phyloP scores from a whole-genome alignment of 2,888 invertebrate species.

The Miltochrista miniata region DNA sequence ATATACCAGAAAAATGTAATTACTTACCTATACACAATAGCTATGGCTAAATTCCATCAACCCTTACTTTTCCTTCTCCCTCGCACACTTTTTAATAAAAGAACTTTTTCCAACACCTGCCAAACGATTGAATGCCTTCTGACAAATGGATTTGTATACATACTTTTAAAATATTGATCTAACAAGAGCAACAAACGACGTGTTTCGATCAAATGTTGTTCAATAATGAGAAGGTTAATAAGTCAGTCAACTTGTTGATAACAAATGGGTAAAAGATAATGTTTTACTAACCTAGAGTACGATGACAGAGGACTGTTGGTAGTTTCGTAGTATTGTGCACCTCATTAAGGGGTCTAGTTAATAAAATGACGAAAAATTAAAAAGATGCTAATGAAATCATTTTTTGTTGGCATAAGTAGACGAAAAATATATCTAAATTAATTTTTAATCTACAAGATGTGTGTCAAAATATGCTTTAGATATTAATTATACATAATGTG shows the following conservation, averaged over 20 bases:
- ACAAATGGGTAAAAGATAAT: slow-evolving; percentile 8
- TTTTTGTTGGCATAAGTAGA: no score
- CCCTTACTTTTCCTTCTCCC: slow-evolving; percentile 25
- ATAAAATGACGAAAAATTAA: no score
- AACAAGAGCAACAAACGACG: slow-evolving; percentile 13
- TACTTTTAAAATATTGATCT: slow-evolving; percentile 37
- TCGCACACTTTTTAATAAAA: slow-evolving; percentile 50
- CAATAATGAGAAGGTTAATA: slow-evolving; percentile 18
- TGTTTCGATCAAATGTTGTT: slow-evolving; percentile 10
- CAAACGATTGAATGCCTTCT: slow-evolving; percentile 84
- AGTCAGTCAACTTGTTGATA: slow-evolving; percentile 34
- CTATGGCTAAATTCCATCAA: slow-evolving; percentile 15
- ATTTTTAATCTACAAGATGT: no score
- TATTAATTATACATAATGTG: no score
- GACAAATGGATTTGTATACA: slow-evolving; percentile 85
- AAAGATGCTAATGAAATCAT: no score
- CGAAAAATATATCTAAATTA: no score
- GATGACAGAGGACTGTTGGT: no score
- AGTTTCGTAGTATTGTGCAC: no score
- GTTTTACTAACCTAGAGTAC: background rate
- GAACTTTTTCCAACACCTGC: slow-evolving; percentile 76
- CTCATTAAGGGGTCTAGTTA: no score
- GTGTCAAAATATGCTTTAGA: no score
- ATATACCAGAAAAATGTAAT: background rate
- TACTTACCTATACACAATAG: slow-evolving; percentile 18